Percentiles rank a stretch among this genome's conserved stretches.
Conservation (phyloP, 2,888 invertebrate genomes). For the Agrochola lychnidis region DNA sequence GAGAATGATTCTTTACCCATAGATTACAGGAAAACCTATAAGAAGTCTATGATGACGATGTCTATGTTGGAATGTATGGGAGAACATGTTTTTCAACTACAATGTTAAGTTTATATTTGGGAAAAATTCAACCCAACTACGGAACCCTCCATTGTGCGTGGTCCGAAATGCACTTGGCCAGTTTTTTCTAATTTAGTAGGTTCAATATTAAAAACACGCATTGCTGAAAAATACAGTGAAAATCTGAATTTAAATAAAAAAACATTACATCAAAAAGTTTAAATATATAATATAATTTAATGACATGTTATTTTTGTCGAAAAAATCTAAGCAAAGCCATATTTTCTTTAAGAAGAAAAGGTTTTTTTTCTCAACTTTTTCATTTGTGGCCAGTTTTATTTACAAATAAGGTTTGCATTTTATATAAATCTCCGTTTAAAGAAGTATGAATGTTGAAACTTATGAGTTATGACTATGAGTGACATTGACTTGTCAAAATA, state of each 20-base stretch:
- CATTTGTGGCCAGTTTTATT: background rate
- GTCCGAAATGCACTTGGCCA: too few relatives aligned
- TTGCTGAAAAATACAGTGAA: background rate
- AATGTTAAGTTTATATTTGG: too few relatives aligned
- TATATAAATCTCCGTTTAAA: background rate
- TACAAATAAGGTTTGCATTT: background rate
- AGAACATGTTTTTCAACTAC: too few relatives aligned
- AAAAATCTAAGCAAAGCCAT: background rate
- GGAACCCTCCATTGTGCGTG: too few relatives aligned
- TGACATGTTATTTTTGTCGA: background rate
- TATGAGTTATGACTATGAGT: background rate
- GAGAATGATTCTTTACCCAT: too few relatives aligned
- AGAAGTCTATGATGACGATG: too few relatives aligned
- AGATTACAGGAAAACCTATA: too few relatives aligned
- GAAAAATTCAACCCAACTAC: too few relatives aligned
- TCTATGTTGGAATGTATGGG: too few relatives aligned
- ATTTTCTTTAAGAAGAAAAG: background rate
- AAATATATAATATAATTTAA: background rate
- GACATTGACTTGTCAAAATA: slow-evolving; percentile 46
- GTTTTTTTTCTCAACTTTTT: too few relatives aligned
- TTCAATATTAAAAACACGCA: background rate
- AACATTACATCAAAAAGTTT: background rate
- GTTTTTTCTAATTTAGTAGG: background rate
- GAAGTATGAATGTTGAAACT: background rate
- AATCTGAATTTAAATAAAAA: background rate